Evolutionary conservation across 2,797 vertebrate species (phyloP).

Genomic region (Sparidentex hasta): DNA sequence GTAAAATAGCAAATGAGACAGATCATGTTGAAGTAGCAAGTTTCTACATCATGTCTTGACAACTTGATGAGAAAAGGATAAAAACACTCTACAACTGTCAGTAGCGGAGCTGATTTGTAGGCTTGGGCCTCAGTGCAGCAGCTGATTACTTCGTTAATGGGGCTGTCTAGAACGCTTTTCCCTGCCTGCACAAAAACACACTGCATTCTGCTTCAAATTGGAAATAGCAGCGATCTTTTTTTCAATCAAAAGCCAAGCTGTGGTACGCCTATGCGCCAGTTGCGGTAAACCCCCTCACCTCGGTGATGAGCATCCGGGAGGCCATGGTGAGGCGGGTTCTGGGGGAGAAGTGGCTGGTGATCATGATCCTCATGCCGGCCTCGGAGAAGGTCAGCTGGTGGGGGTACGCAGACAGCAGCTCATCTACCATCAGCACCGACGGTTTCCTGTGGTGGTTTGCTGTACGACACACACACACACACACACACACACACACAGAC

Average conservation of each 20-base stretch:
- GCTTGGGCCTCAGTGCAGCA: neutral
- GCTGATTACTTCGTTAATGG: slow-evolving; percentile 34
- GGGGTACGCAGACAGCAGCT: slow-evolving; percentile 95
- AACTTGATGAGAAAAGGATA: slow-evolving; percentile 1
- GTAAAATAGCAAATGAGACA: neutral
- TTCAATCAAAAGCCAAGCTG: neutral
- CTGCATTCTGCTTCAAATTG: slow-evolving; percentile 10
- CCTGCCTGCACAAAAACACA: slow-evolving; percentile 16
- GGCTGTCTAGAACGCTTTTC: slow-evolving; percentile 26
- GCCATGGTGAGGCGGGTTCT: slow-evolving; percentile 98
- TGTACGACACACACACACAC: slow-evolving; percentile 56
- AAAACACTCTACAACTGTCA: neutral
- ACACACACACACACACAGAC: neutral
- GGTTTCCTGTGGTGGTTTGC: slow-evolving; percentile 93
- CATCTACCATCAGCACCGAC: slow-evolving; percentile 98
- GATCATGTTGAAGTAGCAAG: neutral
- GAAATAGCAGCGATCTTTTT: slow-evolving; percentile 24
- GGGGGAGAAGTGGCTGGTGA: slow-evolving; percentile 97
- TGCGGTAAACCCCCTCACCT: slow-evolving; percentile 82
- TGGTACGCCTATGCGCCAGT: neutral
- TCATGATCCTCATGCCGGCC: slow-evolving; percentile 98
- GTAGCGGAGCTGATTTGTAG: neutral
- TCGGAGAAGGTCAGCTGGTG: slow-evolving; percentile 98
- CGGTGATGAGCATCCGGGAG: slow-evolving; percentile 98
- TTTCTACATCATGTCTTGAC: neutral